phyloP scores from a whole-genome alignment of 2,888 invertebrate species.

The Clitarchus hookeri region DNA sequence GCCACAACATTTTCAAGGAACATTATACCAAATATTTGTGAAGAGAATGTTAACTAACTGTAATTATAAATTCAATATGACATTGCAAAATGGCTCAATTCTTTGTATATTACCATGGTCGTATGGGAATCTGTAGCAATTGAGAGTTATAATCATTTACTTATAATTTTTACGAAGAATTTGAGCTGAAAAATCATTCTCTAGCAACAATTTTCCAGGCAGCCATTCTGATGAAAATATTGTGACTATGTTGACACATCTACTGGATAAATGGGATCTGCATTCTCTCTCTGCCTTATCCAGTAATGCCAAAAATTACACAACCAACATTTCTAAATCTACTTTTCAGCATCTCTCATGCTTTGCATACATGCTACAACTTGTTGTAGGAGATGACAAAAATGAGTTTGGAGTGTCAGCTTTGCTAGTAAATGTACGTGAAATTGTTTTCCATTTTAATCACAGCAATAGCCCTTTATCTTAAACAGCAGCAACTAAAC shows the following conservation, averaged over 20 bases:
- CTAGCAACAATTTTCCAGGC: slow-evolving; percentile 28
- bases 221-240: slow-evolving; percentile 27
- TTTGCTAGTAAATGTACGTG: neutral
- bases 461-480: slow-evolving; percentile 20
- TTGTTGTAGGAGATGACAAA: neutral
- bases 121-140: slow-evolving; percentile 24
- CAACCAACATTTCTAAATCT: slow-evolving; percentile 3
- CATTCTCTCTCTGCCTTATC: neutral
- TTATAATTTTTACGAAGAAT: slow-evolving; percentile 22
- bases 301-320: slow-evolving; percentile 24
- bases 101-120: neutral
- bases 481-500: slow-evolving; percentile 16
- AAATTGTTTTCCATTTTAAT: slow-evolving; percentile 25
- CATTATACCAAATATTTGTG: slow-evolving; percentile 20
- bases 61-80: neutral
- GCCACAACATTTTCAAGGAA: slow-evolving; percentile 26
- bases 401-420: neutral
- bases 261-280: slow-evolving; percentile 25
- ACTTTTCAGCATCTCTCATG: slow-evolving; percentile 31
- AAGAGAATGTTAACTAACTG: slow-evolving; percentile 2
- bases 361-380: slow-evolving; percentile 29
- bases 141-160: slow-evolving; percentile 27
- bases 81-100: neutral
- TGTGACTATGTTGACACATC: neutral
- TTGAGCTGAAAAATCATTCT: slow-evolving; percentile 21